phyloP scores from a whole-genome alignment of 2,113 vertebrate genomes.

The Rallus limicola region DNA sequence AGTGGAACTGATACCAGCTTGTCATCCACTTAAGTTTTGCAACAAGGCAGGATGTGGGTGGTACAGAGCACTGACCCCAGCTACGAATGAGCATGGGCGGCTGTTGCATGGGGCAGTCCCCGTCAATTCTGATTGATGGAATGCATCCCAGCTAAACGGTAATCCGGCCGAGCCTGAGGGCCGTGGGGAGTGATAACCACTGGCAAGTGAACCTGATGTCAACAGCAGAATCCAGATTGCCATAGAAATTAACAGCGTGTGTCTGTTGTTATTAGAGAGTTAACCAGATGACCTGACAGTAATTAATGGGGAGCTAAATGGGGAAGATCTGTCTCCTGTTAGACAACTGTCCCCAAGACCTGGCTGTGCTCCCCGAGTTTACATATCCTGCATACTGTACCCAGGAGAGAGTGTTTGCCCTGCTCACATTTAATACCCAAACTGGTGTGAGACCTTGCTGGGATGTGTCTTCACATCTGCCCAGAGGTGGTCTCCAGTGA shows the following conservation, averaged over 20 bases:
- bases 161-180: background rate
- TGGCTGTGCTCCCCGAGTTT: fast-evolving
- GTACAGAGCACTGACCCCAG: background rate
- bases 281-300: slow-evolving; percentile 15
- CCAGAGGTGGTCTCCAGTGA: background rate
- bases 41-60: background rate
- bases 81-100: background rate
- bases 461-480: background rate
- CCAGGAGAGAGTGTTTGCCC: background rate
- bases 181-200: background rate
- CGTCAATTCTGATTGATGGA: background rate
- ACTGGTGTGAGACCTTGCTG: background rate
- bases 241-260: slow-evolving; percentile 18
- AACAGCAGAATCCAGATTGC: slow-evolving; percentile 26
- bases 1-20: background rate
- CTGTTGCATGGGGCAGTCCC: background rate
- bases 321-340: background rate
- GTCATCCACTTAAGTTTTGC: background rate
- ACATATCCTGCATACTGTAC: background rate
- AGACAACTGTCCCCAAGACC: background rate
- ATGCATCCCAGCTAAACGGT: background rate
- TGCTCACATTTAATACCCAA: background rate
- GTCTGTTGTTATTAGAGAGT: background rate
- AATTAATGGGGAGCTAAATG: background rate
- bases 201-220: background rate